Conservation (phyloP, 2,797 vertebrate genomes). For the Sebastes oblongus region DNA sequence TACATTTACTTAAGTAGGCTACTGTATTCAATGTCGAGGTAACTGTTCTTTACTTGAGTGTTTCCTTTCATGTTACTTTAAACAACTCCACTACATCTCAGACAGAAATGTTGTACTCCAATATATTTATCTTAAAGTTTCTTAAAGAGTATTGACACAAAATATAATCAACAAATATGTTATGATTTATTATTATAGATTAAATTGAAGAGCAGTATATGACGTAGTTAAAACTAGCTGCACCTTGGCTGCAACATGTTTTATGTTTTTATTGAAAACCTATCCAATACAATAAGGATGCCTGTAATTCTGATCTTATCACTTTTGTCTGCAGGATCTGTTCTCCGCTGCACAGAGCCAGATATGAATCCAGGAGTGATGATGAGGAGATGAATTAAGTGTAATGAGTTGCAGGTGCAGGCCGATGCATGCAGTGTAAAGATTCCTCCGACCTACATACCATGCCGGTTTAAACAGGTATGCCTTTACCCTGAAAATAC, state of each 20-base stretch:
- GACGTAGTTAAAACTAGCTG: neutral
- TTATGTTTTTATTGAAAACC: neutral
- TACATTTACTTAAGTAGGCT: too few relatives aligned
- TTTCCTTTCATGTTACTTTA: too few relatives aligned
- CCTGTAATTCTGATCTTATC: neutral
- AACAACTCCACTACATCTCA: too few relatives aligned
- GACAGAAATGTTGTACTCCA: neutral
- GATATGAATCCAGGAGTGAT: neutral
- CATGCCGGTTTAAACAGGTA: conserved; percentile 53
- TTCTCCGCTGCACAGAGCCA: neutral
- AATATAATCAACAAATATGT: neutral
- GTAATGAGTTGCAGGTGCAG: conserved; percentile 2
- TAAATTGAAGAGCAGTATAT: neutral
- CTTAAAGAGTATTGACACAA: neutral
- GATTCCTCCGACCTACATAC: conserved; percentile 40
- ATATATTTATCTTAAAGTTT: neutral
- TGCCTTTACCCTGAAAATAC: neutral
- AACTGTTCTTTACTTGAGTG: too few relatives aligned
- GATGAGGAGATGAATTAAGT: neutral
- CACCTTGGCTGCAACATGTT: neutral
- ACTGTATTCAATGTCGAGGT: too few relatives aligned
- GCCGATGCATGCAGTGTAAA: conserved; percentile 12
- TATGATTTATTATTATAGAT: neutral
- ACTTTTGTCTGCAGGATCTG: neutral
- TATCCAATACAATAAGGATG: neutral